Evolutionary conservation across 2,113 vertebrate genomes (phyloP).

Genomic region (Isichthys henryi): DNA sequence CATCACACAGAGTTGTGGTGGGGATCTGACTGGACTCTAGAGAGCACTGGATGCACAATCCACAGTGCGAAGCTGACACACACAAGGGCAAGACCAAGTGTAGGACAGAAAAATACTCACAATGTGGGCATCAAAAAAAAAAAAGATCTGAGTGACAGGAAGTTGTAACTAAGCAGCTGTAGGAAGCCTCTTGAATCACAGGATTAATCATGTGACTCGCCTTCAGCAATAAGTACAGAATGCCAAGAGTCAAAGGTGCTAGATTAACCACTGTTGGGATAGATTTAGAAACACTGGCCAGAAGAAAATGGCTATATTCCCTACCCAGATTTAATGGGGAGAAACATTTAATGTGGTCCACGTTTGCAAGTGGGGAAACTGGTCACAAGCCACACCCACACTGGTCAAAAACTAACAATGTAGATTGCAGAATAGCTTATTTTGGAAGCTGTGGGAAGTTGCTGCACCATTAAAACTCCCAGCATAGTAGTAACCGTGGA

Average conservation of each 20-base stretch:
- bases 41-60: not conserved
- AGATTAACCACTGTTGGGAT: not conserved
- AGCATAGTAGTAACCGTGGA: conserved; percentile 15
- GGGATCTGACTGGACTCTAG: not conserved
- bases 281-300: not conserved
- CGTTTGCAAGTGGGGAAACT: not conserved
- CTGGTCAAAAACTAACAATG: not conserved
- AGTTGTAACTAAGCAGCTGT: not conserved
- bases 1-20: not conserved
- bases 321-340: not conserved
- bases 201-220: not conserved
- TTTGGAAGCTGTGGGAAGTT: conserved; percentile 31
- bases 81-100: not conserved
- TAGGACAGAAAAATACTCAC: not conserved
- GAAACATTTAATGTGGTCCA: not conserved
- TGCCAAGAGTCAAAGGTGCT: not conserved
- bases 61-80: not conserved
- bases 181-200: not conserved
- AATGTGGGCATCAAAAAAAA: not conserved
- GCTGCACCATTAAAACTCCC: conserved; percentile 51
- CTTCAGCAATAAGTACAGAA: not conserved
- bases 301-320: not conserved
- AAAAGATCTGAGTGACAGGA: not conserved
- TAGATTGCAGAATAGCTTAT: conserved; percentile 18
- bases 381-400: not conserved